phyloP scores from a whole-genome alignment of 2,888 invertebrate genomes.

The Urechis unicinctus region DNA sequence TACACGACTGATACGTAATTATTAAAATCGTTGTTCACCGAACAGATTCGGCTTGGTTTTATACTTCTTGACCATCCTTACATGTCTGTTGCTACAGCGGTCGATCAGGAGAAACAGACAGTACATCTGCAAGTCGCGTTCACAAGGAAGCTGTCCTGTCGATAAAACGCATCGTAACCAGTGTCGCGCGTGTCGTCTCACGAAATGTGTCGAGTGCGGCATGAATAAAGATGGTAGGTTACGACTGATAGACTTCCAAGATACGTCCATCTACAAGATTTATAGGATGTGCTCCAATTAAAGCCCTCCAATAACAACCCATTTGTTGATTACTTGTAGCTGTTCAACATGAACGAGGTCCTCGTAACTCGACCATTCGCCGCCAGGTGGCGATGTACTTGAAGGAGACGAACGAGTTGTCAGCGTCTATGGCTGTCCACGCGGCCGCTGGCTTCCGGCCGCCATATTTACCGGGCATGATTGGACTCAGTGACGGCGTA shows the following conservation, averaged over 20 bases:
- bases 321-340: background rate
- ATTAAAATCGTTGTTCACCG: background rate
- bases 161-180: constrained; percentile 96
- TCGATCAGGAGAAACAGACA: constrained; percentile 92
- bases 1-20: too few relatives aligned
- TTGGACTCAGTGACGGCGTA: constrained; percentile 27
- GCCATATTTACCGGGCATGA: constrained; percentile 34
- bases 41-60: background rate
- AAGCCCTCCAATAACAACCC: constrained; percentile 68
- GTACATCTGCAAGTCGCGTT: constrained; percentile 90
- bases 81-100: constrained; percentile 56
- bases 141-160: constrained; percentile 77
- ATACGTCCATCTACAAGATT: constrained; percentile 79
- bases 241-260: background rate
- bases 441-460: constrained; percentile 19
- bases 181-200: constrained; percentile 85
- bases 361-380: constrained; percentile 86
- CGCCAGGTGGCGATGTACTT: constrained; percentile 82
- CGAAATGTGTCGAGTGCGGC: constrained; percentile 84
- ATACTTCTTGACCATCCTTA: background rate
- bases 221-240: constrained; percentile 94
- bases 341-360: constrained; percentile 89
- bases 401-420: constrained; percentile 55
- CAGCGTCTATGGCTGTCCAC: constrained; percentile 15
- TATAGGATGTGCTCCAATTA: constrained; percentile 91